Conservation (phyloP, 2,888 invertebrate genomes). For the Achlya flavicornis region DNA sequence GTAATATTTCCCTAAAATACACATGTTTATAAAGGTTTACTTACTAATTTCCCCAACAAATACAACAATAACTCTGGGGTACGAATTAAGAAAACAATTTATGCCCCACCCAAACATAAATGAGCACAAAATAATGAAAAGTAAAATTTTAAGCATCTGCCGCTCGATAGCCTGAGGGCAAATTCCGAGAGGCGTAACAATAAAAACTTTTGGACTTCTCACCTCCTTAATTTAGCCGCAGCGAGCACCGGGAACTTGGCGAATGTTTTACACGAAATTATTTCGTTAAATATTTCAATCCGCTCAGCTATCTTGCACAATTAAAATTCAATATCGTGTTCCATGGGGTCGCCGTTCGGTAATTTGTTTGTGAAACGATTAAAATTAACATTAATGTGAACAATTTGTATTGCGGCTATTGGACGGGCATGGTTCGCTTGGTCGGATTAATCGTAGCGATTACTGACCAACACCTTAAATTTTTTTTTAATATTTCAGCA, state of each 20-base stretch:
- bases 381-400: constrained; percentile 15
- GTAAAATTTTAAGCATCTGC: constrained; percentile 56
- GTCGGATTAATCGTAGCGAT: not conserved
- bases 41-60: not conserved
- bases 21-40: not conserved
- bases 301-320: constrained; percentile 26
- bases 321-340: constrained; percentile 36
- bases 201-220: constrained; percentile 64
- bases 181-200: constrained; percentile 53
- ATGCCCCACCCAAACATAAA: constrained; percentile 35
- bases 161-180: constrained; percentile 41
- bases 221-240: constrained; percentile 57
- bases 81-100: constrained; percentile 25
- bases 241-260: constrained; percentile 26
- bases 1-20: not conserved
- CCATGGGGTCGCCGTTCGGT: constrained; percentile 14
- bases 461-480: not conserved
- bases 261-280: constrained; percentile 35
- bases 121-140: constrained; percentile 46
- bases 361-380: constrained; percentile 9
- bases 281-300: constrained; percentile 38
- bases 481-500: not conserved
- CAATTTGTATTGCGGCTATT: not conserved
- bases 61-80: constrained; percentile 5
- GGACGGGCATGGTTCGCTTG: not conserved